Evolutionary conservation across 2,113 vertebrate species (phyloP).

Genomic region (Isurus oxyrinchus): DNA sequence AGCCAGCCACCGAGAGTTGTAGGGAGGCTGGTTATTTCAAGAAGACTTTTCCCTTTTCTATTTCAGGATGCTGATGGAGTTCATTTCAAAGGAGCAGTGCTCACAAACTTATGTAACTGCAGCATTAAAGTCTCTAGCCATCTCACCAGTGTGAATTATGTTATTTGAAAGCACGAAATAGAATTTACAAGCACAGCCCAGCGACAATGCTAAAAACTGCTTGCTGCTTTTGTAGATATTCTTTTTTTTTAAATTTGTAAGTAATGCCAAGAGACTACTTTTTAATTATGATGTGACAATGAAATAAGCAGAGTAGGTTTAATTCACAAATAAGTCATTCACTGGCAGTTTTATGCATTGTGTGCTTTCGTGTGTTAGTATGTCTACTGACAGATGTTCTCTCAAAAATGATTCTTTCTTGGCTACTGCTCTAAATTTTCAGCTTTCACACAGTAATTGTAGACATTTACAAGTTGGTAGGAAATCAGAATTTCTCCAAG

Average conservation of each 20-base stretch:
- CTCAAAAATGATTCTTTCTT: background rate
- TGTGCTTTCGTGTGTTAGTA: background rate
- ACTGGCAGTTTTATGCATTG: background rate
- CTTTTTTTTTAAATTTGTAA: background rate
- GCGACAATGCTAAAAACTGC: background rate
- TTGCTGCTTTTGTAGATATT: background rate
- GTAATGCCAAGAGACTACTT: background rate
- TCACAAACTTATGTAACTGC: background rate
- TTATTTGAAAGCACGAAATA: background rate
- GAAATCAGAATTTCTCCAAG: background rate
- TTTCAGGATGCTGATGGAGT: background rate
- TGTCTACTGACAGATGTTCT: background rate
- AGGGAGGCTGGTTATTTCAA: background rate
- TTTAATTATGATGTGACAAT: constrained; percentile 25
- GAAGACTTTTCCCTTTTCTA: background rate
- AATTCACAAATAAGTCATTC: constrained; percentile 6
- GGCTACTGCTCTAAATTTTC: background rate
- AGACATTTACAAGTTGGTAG: background rate
- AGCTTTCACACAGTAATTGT: background rate
- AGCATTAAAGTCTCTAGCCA: background rate
- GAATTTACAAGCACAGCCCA: background rate
- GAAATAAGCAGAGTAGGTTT: constrained; percentile 3
- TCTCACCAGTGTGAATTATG: background rate
- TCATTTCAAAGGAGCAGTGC: background rate
- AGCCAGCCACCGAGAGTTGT: background rate